Percentiles rank a stretch among this genome's conserved stretches.
Evolutionary conservation across 92 coral and sea anemone genomes (phyloP).

Genomic region (Blastomussa wellsi): DNA sequence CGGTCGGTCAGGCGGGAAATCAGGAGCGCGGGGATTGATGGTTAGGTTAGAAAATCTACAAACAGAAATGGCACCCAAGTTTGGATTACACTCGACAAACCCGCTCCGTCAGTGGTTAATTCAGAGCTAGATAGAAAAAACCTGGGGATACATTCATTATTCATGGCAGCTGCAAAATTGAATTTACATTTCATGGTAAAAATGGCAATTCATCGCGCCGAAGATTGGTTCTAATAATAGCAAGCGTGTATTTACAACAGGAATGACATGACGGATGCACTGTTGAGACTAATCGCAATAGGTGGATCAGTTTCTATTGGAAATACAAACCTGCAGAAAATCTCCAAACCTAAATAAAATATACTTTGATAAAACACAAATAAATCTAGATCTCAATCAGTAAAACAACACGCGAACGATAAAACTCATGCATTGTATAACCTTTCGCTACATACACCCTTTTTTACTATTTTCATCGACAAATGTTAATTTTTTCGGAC

Average conservation of each 20-base stretch:
- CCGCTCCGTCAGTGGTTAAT: neutral
- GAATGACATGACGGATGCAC: neutral
- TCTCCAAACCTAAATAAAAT: neutral
- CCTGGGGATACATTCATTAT: constrained; percentile 1
- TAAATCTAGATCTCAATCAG: neutral
- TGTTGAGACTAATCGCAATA: neutral
- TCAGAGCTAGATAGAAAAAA: neutral
- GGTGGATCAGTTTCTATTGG: neutral
- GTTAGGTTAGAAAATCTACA: neutral
- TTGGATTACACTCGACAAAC: neutral
- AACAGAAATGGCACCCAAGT: neutral
- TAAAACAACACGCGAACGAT: neutral
- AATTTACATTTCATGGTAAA: neutral
- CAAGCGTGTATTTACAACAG: neutral
- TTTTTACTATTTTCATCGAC: neutral
- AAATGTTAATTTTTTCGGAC: neutral
- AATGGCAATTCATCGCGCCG: constrained; percentile 16
- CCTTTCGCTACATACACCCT: neutral
- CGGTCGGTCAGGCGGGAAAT: too few species aligned
- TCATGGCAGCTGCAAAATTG: constrained; percentile 23
- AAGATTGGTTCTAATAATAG: constrained; percentile 24
- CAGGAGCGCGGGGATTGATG: too few species aligned
- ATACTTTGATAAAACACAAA: neutral
- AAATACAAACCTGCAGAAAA: neutral
- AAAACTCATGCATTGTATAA: neutral